Base-by-base conservation (phyloP, 2,797 vertebrate species). In the Phrynocephalus guinanensis region DNA sequence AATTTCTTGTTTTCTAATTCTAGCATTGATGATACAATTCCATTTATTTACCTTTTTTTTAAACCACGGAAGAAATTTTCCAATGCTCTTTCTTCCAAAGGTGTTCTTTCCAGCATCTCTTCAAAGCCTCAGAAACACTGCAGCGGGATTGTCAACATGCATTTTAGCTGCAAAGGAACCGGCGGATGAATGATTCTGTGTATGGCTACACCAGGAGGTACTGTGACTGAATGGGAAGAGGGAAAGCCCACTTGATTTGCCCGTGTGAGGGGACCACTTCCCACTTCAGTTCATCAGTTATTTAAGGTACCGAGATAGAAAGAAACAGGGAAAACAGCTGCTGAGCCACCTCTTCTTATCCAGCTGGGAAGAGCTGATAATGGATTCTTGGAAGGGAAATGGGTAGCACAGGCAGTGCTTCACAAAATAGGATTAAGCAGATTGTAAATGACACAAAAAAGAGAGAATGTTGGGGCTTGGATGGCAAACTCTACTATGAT, bases 1-100 rank as follows among this genome's bases (percentile, higher is more conserved):
- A 66, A 87, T 86, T 44, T 85, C 78, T 60, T 83, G 88, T 87
- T 44, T 76, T 87, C 91, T 63, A 20, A 78, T 90, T 86, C 6
- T 13, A 50, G 72, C 83, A 81, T 48, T 75, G 92, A 83, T 44
- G 66, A 56, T 75, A 85, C 84, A 63, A 80, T 88, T 52, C 33
- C 11, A 28, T 24, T 33, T 44, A 38, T n/a, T 26, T 68, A 72
- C 33, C 2, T 72, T 44, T 75, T 44, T 75, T 75, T 28, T 6
- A n/a, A n/a, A 84, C 92, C 78, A 70, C 18, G 38, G 48, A 26
- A 22, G 60, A 77, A 52, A 13, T 6, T 66, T 8, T 16, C 22
- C 56, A 86, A 84, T 28, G n/a, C 77, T 3, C 48, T 56, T 24
- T 67, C 20, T 28, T 82, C 70, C 79, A 20, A 1, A 75, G 16